Conservation (phyloP, 2,113 vertebrate species). For the Ranitomeya variabilis region DNA sequence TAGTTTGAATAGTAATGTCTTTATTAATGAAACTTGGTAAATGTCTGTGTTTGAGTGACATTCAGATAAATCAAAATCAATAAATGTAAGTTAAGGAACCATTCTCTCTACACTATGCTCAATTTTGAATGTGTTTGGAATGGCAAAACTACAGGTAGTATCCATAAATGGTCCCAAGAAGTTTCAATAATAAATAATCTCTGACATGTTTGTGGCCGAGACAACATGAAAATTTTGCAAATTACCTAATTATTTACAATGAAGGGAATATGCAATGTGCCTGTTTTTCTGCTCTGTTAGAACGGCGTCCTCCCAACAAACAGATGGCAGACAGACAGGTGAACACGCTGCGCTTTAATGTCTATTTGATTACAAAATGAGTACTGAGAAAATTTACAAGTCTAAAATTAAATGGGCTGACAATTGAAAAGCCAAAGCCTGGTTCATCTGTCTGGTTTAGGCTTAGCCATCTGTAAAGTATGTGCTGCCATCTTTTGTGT, state of each 20-base stretch:
- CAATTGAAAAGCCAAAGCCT: conserved; percentile 32
- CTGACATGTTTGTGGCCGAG: not conserved
- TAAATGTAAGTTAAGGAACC: too few species aligned
- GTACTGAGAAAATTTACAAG: conserved; percentile 37
- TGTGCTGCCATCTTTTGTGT: not conserved
- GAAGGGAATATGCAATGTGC: conserved; percentile 22
- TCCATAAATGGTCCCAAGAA: not conserved
- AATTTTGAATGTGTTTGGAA: not conserved
- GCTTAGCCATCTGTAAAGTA: conserved; percentile 38
- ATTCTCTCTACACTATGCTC: not conserved
- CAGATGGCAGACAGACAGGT: conserved; percentile 53
- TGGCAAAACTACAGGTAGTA: not conserved
- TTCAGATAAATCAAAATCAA: too few species aligned
- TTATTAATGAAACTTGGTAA: too few species aligned
- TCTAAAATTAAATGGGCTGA: conserved; percentile 41
- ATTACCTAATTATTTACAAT: conserved; percentile 30
- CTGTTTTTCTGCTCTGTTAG: conserved; percentile 41
- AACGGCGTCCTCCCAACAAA: not conserved
- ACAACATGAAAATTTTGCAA: conserved; percentile 19
- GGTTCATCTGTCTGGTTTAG: conserved; percentile 34
- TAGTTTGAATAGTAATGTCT: too few species aligned
- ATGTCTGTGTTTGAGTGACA: too few species aligned
- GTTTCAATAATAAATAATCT: not conserved
- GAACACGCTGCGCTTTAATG: conserved; percentile 49
- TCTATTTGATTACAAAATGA: conserved; percentile 51